Conservation (phyloP, 2,888 invertebrate species). For the Luperina nickerlii region DNA sequence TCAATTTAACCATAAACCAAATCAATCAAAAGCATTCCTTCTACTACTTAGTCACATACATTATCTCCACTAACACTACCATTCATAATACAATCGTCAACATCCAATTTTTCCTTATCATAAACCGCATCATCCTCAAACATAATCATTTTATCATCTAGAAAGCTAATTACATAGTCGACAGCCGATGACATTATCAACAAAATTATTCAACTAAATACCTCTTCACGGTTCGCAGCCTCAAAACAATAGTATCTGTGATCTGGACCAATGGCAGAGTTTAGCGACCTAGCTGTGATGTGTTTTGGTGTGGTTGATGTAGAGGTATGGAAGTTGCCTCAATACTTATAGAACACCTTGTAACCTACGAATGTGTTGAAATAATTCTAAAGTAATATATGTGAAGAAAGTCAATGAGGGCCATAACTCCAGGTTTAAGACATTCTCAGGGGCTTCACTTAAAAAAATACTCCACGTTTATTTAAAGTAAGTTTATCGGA, state of each 20-base stretch:
- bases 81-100: background rate
- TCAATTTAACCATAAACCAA: slow-evolving; percentile 3
- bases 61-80: background rate
- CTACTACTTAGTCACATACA: background rate
- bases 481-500: background rate
- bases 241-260: slow-evolving; percentile 64
- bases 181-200: slow-evolving; percentile 72
- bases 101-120: slow-evolving; percentile 15
- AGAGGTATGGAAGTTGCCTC: background rate
- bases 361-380: background rate
- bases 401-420: too few relatives aligned
- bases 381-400: too few relatives aligned
- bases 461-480: background rate
- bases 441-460: background rate
- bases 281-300: slow-evolving; percentile 49
- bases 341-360: background rate
- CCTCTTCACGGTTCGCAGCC: slow-evolving; percentile 55
- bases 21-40: background rate
- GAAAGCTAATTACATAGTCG: slow-evolving; percentile 62
- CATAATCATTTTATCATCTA: slow-evolving; percentile 41
- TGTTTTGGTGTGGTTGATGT: slow-evolving; percentile 25
- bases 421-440: too few relatives aligned
- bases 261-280: slow-evolving; percentile 56
- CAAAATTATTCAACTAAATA: slow-evolving; percentile 64
- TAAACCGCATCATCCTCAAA: slow-evolving; percentile 23